Evolutionary conservation across 2,888 invertebrate genomes (phyloP), one percentile per base, ranked within the genome.

Genomic region (Tenthredo amoena): DNA sequence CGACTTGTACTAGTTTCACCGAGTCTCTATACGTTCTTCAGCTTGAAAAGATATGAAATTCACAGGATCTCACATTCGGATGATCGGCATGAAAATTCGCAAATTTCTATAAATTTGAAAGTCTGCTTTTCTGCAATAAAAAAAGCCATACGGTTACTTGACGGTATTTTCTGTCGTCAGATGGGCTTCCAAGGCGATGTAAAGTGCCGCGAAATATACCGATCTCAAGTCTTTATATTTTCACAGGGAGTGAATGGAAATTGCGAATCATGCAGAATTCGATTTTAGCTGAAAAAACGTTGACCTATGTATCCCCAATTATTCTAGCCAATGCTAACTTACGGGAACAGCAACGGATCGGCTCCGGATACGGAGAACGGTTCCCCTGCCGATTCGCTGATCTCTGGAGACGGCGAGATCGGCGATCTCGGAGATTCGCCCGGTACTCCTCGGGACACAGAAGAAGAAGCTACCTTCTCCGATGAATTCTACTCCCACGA

Each of bases 401-500:
- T 92, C 9, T 93, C 92, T n/a, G 92, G 90, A 1, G 92, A 92
- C 26, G 92, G 92, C 9, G 92, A 92, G 72, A 87, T 92, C 7
- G 90, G 86, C 2, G 92, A 92, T 65, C 91, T 92, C 65, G 89
- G 88, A 10, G 92, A 92, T 86, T 93, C 92, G 0, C 92, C 92
- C 0, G 92, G 89, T n/a, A 92, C 92, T 0, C 88, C 90, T 0
- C 90, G 92, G n/a, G 92, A 92, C 62, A 92, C 95, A 3, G 95
- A 95, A 85, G 95, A 95, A 85, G 95, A 95, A 84, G 95, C 95
- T 76, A 93, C 93, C 12, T 90, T 96, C 88, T 96, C 96, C 43
- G 96, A 96, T 82, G 97, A 97, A 88, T 96, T 97, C 88, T 97
- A 97, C 50, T 94, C 97, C 0, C 96, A 96, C 26, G 97, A 97